A percentile compares a stretch with the other conserved stretches of the same genome.
phyloP scores from a whole-genome alignment of 2,797 vertebrate species.

The Adelosebastes latens region DNA sequence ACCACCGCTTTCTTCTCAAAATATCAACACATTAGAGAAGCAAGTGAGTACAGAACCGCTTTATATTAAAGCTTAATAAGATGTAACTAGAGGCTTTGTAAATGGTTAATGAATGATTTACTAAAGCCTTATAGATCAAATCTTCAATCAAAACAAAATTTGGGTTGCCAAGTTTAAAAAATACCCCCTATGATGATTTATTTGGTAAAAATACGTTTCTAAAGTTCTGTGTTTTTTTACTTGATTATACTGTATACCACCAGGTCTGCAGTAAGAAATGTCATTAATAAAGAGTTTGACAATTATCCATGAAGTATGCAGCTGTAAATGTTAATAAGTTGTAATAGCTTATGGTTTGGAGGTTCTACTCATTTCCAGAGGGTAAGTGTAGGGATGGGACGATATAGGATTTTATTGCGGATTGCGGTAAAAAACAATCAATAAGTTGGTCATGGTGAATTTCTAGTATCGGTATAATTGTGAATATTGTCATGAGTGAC shows the following conservation, averaged over 20 bases:
- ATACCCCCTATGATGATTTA: not conserved
- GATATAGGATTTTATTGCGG: too few relatives aligned
- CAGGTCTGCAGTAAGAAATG: not conserved
- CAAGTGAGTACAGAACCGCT: not conserved
- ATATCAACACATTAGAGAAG: not conserved
- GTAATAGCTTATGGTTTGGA: not conserved
- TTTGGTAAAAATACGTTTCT: not conserved
- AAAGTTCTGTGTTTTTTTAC: not conserved
- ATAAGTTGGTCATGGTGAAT: too few relatives aligned
- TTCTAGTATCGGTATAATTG: too few relatives aligned
- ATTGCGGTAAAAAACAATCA: too few relatives aligned
- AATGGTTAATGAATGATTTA: not conserved
- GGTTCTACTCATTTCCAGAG: not conserved
- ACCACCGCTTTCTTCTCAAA: not conserved
- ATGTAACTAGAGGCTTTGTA: not conserved
- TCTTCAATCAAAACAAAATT: not conserved
- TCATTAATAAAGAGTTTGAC: not conserved
- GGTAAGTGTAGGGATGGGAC: not conserved
- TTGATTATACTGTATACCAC: too few relatives aligned
- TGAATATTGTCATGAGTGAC: too few relatives aligned
- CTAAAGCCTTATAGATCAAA: not conserved
- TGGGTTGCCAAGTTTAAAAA: not conserved
- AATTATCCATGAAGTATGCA: not conserved
- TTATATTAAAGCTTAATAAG: not conserved
- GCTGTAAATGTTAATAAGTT: not conserved